A percentile compares a stretch with the other conserved stretches of the same genome.
Conservation (phyloP, 1,140 invertebrate genomes). For the Cylas formicarius region DNA sequence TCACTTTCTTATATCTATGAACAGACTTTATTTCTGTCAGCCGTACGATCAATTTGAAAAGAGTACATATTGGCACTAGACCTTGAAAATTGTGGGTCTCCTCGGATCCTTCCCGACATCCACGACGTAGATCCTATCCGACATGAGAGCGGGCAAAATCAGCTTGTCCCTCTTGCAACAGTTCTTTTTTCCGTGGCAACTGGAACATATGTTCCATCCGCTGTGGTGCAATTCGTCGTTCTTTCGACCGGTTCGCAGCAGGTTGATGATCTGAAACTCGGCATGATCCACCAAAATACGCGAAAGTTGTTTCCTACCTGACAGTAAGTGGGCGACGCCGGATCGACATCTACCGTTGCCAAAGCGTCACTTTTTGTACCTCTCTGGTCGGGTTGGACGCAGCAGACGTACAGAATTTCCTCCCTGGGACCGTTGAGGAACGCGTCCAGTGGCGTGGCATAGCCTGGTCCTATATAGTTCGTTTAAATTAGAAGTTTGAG, state of each 20-base stretch:
- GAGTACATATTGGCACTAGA: conserved; percentile 19
- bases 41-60: conserved; percentile 1
- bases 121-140: conserved; percentile 78
- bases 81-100: conserved; percentile 49
- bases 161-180: conserved; percentile 64
- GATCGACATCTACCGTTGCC: conserved; percentile 86
- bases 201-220: conserved; percentile 95
- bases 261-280: conserved; percentile 71
- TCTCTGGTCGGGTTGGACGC: conserved; percentile 63
- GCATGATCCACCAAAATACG: neutral
- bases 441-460: conserved; percentile 69
- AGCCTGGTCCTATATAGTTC: conserved; percentile 72
- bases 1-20: too few relatives aligned
- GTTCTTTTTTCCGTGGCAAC: conserved; percentile 53
- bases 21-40: too few relatives aligned
- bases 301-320: conserved; percentile 53
- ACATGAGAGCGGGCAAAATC: conserved; percentile 75
- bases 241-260: conserved; percentile 65
- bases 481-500: too few relatives aligned
- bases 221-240: conserved; percentile 92
- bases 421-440: conserved; percentile 74
- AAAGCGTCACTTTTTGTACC: conserved; percentile 74
- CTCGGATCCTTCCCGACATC: conserved; percentile 68
- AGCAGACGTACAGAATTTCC: conserved; percentile 80
- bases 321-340: conserved; percentile 73